Evolutionary conservation across 2,888 invertebrate genomes (phyloP), one percentile per base, ranked within the genome.

Genomic region (Campoplex nolae): DNA sequence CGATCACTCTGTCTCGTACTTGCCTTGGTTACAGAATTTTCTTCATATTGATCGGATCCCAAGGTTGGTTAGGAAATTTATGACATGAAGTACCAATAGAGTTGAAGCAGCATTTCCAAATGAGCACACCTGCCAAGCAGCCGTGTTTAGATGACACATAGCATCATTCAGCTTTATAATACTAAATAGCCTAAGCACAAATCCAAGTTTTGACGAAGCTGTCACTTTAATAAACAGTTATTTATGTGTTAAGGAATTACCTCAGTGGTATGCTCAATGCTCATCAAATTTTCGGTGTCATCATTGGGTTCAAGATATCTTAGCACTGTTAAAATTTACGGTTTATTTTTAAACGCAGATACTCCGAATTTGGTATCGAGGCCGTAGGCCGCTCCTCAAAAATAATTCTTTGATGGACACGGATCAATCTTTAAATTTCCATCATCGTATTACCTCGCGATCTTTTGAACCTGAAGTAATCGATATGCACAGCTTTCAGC

Each of bases 401-500:
- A 58, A 54, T 78, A 38, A 81, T 77, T 70, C 54, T 54, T 62
- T 82, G 81, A 82, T 35, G 70, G 74, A 75, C 73, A 79, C 56
- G 77, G 70, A 85, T 83, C 87, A 82, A 75, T 84, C 71, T 65
- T 68, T 3, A 42, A 58, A 78, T 75, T 78, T 58, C 35, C 70
- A 78, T 75, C 82, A 45, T 71, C 48, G 9, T 7, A 13, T 32
- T 45, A 9, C 42, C 42, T 51, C 65, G 28, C 56, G 71, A 78
- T 76, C 78, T 45, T 76, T 58, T 32, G 16, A 62, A 79, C 51
- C 23, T 68, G 62, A 65, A 65, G 45, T 32, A 76, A 76, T 76
- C 32, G 23, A 76, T 48, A 76, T 54, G 38, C 73, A 51, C 32
- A 16, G 38, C 35, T 18, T 42, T 56, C 48, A 18, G n/a, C 35